Evolutionary conservation across 2,113 vertebrate species (phyloP).

Genomic region (Neotragus pygmaeus): DNA sequence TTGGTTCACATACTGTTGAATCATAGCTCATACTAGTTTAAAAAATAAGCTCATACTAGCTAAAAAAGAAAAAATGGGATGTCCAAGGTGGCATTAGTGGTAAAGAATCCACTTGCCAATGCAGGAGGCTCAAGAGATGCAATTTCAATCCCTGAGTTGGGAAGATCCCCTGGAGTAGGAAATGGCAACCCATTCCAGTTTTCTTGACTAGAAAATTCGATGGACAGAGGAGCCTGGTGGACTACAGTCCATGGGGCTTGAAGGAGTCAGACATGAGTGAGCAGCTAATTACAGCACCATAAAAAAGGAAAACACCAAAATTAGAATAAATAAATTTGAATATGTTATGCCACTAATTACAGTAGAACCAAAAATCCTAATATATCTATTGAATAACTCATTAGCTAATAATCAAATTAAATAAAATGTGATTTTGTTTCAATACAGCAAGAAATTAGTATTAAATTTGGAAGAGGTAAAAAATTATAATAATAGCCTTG

Average conservation of each 20-base stretch:
- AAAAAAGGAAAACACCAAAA: not conserved
- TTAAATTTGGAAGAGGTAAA: not conserved
- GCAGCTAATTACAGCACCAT: not conserved
- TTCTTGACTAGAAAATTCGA: not conserved
- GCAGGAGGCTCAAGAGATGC: not conserved
- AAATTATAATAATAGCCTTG: not conserved
- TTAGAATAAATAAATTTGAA: not conserved
- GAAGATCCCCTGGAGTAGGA: not conserved
- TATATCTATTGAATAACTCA: not conserved
- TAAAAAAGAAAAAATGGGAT: not conserved
- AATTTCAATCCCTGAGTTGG: fast-evolving
- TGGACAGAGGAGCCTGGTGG: not conserved
- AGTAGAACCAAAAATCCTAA: not conserved
- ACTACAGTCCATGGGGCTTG: not conserved
- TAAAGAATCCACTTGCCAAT: not conserved
- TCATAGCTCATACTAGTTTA: not conserved
- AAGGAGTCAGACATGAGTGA: not conserved
- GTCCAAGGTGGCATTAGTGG: not conserved
- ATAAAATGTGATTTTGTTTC: not conserved
- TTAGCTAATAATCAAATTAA: not conserved
- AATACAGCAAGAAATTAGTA: not conserved
- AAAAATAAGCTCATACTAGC: not conserved
- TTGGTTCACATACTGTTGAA: not conserved
- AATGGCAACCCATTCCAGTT: not conserved
- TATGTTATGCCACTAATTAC: not conserved